A percentile compares a stretch with the other conserved stretches of the same genome.
phyloP scores from a whole-genome alignment of 2,113 vertebrate species.

The Protobothrops mucrosquamatus region DNA sequence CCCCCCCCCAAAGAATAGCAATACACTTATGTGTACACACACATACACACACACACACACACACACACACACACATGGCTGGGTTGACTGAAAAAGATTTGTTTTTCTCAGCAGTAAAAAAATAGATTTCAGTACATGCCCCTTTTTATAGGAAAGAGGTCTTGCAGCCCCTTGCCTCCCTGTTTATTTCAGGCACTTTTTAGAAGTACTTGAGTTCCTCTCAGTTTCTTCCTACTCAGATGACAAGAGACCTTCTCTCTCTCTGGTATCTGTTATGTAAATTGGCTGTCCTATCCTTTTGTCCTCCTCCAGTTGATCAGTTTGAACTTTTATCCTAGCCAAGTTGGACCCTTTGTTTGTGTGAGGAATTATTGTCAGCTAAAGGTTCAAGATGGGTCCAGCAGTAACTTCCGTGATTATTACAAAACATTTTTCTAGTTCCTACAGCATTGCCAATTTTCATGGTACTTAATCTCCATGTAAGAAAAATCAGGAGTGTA shows the following conservation, averaged over 20 bases:
- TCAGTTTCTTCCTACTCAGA: constrained; percentile 51
- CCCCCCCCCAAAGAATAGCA: background rate
- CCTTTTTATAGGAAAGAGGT: background rate
- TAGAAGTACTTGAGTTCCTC: constrained; percentile 37
- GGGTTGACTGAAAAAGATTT: background rate
- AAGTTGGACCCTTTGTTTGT: background rate
- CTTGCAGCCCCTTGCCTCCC: background rate
- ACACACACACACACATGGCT: background rate
- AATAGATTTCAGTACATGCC: background rate
- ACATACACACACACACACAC: background rate
- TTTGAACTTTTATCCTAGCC: background rate
- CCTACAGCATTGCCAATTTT: background rate
- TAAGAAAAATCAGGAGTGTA: background rate
- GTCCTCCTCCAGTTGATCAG: background rate
- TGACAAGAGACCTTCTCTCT: constrained; percentile 26
- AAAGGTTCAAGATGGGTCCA: no score
- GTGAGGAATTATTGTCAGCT: background rate
- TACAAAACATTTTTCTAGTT: background rate
- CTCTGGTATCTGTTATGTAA: background rate
- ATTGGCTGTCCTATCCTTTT: background rate
- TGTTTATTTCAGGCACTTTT: constrained; percentile 12
- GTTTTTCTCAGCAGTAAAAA: background rate
- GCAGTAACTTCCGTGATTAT: background rate
- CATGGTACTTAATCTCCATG: background rate
- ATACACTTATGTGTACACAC: background rate